Conservation (phyloP, 2,113 vertebrate species). For the Periophthalmodon schlosseri region DNA sequence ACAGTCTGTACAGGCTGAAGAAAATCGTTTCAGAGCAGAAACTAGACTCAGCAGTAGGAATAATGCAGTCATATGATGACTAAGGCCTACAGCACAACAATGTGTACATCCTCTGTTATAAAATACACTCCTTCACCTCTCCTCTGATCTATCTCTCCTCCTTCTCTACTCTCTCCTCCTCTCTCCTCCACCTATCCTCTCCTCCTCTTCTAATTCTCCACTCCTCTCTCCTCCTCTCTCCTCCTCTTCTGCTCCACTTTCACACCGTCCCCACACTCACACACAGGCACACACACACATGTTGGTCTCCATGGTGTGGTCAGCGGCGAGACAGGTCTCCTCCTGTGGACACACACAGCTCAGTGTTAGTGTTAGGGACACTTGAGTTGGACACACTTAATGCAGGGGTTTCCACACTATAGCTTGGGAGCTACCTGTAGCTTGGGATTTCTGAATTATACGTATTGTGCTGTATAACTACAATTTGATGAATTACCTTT, state of each 20-base stretch:
- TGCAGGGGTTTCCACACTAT: no score
- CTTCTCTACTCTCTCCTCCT: neutral
- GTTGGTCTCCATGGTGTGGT: neutral
- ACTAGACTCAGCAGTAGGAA: conserved; percentile 43
- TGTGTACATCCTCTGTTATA: conserved; percentile 22
- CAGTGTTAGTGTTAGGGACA: neutral
- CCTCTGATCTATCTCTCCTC: neutral
- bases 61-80: conserved; percentile 72
- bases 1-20: conserved; percentile 65
- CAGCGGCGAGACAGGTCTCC: conserved; percentile 78
- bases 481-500: no score
- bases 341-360: conserved; percentile 57
- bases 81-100: conserved; percentile 47
- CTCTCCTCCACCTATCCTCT: no score
- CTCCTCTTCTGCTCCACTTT: neutral
- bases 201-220: no score
- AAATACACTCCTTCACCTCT: neutral
- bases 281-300: conserved; percentile 12
- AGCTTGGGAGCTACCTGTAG: no score
- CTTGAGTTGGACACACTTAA: neutral
- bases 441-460: no score
- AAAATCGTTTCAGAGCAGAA: conserved; percentile 48
- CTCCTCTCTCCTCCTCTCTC: neutral
- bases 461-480: no score
- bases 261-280: neutral